These are phyloP conservation scores for Paradoxurus hermaphroditus DNA, from an alignment of 2,113 vertebrate species.

Conservation along the genomic window DNA sequence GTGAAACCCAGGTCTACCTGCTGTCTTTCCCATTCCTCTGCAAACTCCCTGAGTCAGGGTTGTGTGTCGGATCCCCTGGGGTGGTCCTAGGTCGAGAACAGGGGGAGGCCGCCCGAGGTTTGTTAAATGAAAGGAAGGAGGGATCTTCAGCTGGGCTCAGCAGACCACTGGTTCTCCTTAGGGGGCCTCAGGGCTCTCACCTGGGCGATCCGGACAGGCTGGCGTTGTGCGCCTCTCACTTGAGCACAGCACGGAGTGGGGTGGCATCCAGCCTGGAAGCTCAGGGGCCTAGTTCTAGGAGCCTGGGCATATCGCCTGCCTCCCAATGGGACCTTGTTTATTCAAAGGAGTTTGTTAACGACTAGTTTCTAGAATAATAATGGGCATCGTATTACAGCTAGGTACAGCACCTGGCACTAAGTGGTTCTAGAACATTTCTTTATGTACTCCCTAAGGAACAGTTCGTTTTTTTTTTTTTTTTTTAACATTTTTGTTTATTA, in stretches of 20 bases:
- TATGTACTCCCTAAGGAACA: not conserved
- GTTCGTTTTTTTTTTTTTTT: no score
- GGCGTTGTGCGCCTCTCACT: not conserved
- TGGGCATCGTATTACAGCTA: not conserved
- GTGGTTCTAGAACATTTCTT: not conserved
- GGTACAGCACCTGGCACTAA: not conserved
- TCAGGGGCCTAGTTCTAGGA: not conserved
- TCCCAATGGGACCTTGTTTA: not conserved
- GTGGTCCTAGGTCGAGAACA: not conserved
- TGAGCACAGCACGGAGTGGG: not conserved
- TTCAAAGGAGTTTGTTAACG: not conserved
- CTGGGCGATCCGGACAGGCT: not conserved
- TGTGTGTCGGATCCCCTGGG: not conserved
- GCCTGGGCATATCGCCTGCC: not conserved
- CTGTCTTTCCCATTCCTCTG: not conserved
- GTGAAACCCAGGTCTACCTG: not conserved
- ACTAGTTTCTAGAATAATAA: not conserved
- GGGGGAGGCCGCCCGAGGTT: not conserved
- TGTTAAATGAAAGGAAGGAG: not conserved
- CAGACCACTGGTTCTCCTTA: not conserved
- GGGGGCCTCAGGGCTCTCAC: not conserved
- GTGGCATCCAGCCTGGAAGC: not conserved
- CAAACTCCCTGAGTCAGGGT: not conserved
- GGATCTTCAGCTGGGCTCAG: not conserved
- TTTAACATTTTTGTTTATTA: no score